Evolutionary conservation across 1,140 invertebrate genomes (phyloP).

Genomic region (Branchinecta lindahli): DNA sequence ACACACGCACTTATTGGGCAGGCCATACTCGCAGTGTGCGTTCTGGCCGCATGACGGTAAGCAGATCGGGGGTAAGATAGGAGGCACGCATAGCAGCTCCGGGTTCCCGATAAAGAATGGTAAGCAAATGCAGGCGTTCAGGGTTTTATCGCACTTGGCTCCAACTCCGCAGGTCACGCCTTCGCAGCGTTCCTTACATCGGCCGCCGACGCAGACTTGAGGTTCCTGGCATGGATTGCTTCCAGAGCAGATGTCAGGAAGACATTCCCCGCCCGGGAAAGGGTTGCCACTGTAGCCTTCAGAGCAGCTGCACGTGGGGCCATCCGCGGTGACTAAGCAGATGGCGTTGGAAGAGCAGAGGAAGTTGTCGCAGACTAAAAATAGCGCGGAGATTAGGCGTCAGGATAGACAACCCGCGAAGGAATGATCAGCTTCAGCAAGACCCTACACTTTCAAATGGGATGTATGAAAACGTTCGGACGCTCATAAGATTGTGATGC

Average conservation of each 20-base stretch:
- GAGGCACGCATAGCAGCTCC: slow-evolving; percentile 72
- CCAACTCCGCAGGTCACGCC: slow-evolving; percentile 63
- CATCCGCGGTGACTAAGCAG: slow-evolving; percentile 51
- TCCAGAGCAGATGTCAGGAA: slow-evolving; percentile 58
- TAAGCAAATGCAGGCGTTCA: slow-evolving; percentile 69
- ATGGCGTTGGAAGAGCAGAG: slow-evolving; percentile 64
- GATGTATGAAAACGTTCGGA: slow-evolving; percentile 1
- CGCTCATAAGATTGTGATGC: too few relatives aligned
- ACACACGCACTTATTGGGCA: slow-evolving; percentile 57
- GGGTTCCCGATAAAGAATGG: slow-evolving; percentile 75
- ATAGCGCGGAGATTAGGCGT: slow-evolving; percentile 14
- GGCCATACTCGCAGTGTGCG: slow-evolving; percentile 72
- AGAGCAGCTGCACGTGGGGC: slow-evolving; percentile 70
- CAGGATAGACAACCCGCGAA: too few relatives aligned
- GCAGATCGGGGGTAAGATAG: slow-evolving; percentile 57
- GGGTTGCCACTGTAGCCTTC: slow-evolving; percentile 73
- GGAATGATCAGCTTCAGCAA: too few relatives aligned
- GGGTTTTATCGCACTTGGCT: slow-evolving; percentile 57
- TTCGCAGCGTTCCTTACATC: slow-evolving; percentile 70
- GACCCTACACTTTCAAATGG: too few relatives aligned
- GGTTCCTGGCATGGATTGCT: slow-evolving; percentile 55
- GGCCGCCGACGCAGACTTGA: slow-evolving; percentile 61
- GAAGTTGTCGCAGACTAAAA: slow-evolving; percentile 55
- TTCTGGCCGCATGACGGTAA: slow-evolving; percentile 59
- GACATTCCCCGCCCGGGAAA: slow-evolving; percentile 69